Base-by-base conservation (phyloP, 2,113 vertebrate species). In the Caretta caretta region DNA sequence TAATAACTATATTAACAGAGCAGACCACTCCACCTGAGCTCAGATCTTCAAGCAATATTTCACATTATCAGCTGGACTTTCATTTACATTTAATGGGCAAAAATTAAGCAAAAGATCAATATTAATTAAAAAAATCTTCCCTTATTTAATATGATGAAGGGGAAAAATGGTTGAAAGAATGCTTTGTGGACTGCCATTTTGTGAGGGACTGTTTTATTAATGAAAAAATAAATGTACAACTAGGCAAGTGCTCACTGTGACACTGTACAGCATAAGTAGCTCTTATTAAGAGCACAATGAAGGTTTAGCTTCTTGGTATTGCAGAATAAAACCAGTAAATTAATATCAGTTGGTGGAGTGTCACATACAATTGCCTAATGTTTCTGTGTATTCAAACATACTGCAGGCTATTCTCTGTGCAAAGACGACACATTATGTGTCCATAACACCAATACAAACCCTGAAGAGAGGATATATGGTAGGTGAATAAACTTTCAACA, bases 1-100 rank as follows among this genome's bases (percentile, higher is more conserved):
- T 94, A 94, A 38, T 80, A 96, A 94, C 46, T 48, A 86, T n/a
- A 94, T 38, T 92, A 93, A 93, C n/a, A 88, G n/a, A 89, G 72
- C 82, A 92, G 82, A 91, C 29, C 51, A 59, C 91, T 80, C 87
- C 46, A 86, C 65, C 91, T 31, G 46, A 90, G 59, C 56, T 93
- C 80, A 86, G 31, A 56, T 69, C 83, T 94, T 95, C 92, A 94
- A 84, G 83, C 5, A 88, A 13, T 89, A 80, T 25, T 87, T 84
- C 35, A 93, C 12, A 51, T 88, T 91, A 90, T 35, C 46, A 83
- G 22, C 57, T 69, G 50, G 27, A 35, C 35, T 96, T 90, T 83
- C n/a, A 46, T 38, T 88, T 65, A 87, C 78, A 88, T 91, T 88
- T 86, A 89, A 83, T 56, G 76, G 56, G 50, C 82, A 90, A 83